A percentile compares a stretch with the other conserved stretches of the same genome.
Evolutionary conservation across 2,113 vertebrate genomes (phyloP).

Genomic region (Atlantisia rogersi): DNA sequence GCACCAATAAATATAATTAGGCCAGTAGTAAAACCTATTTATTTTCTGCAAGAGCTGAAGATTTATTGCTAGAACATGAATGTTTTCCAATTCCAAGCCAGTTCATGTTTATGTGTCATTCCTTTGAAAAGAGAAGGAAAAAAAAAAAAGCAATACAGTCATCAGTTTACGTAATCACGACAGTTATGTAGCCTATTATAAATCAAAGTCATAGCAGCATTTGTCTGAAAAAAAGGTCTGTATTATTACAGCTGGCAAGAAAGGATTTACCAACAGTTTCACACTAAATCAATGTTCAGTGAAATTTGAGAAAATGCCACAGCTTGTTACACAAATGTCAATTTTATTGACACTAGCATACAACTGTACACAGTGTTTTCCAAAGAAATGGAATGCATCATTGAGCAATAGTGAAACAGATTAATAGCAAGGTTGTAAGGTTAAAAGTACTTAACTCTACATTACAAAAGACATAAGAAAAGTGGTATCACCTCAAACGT

Average conservation of each 20-base stretch:
- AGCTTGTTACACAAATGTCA: conserved; percentile 83
- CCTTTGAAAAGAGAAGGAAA: conserved; percentile 38
- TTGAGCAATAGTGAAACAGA: conserved; percentile 75
- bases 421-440: conserved; percentile 63
- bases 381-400: conserved; percentile 74
- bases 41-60: neutral
- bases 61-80: conserved; percentile 40
- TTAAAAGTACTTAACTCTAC: conserved; percentile 73
- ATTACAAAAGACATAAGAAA: conserved; percentile 75
- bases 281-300: conserved; percentile 70
- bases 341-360: conserved; percentile 94
- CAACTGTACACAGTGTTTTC: conserved; percentile 84
- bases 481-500: conserved; percentile 51
- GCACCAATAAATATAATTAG: conserved; percentile 15
- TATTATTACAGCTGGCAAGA: conserved; percentile 56
- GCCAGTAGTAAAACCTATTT: neutral
- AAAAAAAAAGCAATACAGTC: conserved; percentile 14
- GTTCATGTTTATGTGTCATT: conserved; percentile 29
- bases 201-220: neutral
- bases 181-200: conserved; percentile 45
- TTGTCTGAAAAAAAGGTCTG: conserved; percentile 50
- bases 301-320: conserved; percentile 80
- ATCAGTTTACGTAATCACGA: conserved; percentile 37
- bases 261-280: conserved; percentile 56
- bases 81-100: conserved; percentile 43